Conservation (phyloP, 2,888 invertebrate species). For the Drosophila melanosoma region DNA sequence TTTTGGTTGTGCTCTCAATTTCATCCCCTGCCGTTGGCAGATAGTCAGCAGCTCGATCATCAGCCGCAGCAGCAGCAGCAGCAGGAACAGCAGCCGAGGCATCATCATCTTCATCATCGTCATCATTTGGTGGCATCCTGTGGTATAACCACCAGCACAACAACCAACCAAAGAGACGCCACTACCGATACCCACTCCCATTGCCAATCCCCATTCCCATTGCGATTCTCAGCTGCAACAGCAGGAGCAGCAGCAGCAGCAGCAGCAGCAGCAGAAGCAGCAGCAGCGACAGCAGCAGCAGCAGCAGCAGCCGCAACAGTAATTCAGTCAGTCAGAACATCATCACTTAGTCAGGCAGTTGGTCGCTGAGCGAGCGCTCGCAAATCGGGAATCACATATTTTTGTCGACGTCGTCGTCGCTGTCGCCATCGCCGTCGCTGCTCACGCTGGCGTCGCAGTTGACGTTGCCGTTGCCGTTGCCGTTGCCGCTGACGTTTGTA, state of each 20-base stretch:
- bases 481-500: conserved; percentile 27
- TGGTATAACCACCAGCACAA: conserved; percentile 31
- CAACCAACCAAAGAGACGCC: conserved; percentile 57
- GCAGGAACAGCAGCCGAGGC: conserved; percentile 15
- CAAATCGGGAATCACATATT: conserved; percentile 60
- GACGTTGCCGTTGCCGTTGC: conserved; percentile 10
- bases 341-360: conserved; percentile 72
- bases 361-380: conserved; percentile 60
- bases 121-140: conserved; percentile 43
- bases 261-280: background rate
- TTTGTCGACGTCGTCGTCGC: conserved; percentile 11
- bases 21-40: conserved; percentile 82
- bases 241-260: background rate
- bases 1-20: conserved; percentile 42
- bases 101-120: conserved; percentile 44
- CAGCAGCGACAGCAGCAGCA: conserved; percentile 1
- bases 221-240: conserved; percentile 13
- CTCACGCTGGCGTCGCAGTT: conserved; percentile 13
- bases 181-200: conserved; percentile 28
- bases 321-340: conserved; percentile 46
- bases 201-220: conserved; percentile 14
- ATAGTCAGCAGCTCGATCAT: conserved; percentile 67
- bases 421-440: conserved; percentile 6
- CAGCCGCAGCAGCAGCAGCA: conserved; percentile 15
- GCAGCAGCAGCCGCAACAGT: conserved; percentile 11